Base-by-base conservation (phyloP, 2,797 vertebrate species). In the Characodon lateralis region DNA sequence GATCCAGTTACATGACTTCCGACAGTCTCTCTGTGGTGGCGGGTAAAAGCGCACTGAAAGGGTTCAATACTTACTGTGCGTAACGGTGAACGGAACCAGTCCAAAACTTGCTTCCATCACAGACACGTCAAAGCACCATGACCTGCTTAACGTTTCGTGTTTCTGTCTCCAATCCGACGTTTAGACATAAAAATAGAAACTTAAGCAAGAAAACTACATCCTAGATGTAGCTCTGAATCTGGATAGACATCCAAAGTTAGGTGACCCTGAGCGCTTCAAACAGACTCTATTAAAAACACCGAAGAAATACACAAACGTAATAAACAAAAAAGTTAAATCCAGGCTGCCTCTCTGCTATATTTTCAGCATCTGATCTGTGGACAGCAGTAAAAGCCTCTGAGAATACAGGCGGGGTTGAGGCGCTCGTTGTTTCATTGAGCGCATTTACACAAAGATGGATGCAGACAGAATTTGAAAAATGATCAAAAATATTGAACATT, bases 21-120 rank as follows among this genome's bases (percentile, higher is more conserved):
- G 50, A 18, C 18, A 24, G 59, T 3, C 35, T 7, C 6, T 31
- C n/a, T 71, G 46, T 5, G n/a, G 68, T 28, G 4, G 35, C 16
- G 16, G 35, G n/a, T 26, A n/a, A n/a, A n/a, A 22, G 18, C 35
- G 63, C 5, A 41, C 9, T 4, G 20, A 22, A 2, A 12, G 71
- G 12, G 2, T 56, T 14, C 12, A 5, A 43, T n/a, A 97, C 97
- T 97, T 96, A 97, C 97, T 94, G 95, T 96, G 96, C 95, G 78
- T 80, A 24, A 97, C 93, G 91, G 95, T 94, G 93, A 97, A 94
- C 85, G 96, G 96, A 95, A 96, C 95, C 94, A 96, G 96, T 95
- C 96, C 96, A 94, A 96, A 96, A 91, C 95, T 92, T 88, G 96
- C 95, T 93, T 97, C 96, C 97, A 97, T 97, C 91, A 89, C 93